phyloP scores from a whole-genome alignment of 1,140 invertebrate genomes.

The Thalassaphorura encarpata region DNA sequence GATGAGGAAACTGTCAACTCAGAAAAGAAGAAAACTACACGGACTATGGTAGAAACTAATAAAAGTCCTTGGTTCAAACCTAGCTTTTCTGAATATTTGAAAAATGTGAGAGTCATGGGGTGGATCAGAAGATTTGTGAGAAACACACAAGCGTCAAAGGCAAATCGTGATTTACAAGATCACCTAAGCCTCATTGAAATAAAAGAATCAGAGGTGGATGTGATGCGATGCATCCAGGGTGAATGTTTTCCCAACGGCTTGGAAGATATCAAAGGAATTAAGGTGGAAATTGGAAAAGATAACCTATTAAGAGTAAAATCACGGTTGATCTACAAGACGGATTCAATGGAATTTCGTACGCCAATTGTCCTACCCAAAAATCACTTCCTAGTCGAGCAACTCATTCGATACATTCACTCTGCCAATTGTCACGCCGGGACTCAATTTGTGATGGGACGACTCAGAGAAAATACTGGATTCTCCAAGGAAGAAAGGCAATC shows the following conservation, averaged over 20 bases:
- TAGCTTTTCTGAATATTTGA: not conserved
- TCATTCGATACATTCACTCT: slow-evolving; percentile 31
- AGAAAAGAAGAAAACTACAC: slow-evolving; percentile 5
- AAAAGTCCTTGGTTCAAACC: not conserved
- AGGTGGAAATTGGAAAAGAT: not conserved
- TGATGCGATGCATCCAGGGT: not conserved
- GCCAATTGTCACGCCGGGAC: slow-evolving; percentile 16
- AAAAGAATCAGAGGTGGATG: not conserved
- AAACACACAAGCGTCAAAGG: not conserved
- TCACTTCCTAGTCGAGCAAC: slow-evolving; percentile 23
- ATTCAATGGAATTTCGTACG: slow-evolving; percentile 1
- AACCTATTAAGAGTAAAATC: slow-evolving; percentile 4
- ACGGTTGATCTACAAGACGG: not conserved
- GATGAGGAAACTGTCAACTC: slow-evolving; percentile 1
- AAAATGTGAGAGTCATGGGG: not conserved
- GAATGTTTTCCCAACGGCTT: not conserved
- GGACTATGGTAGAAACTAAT: not conserved
- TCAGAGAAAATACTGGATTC: slow-evolving; percentile 28
- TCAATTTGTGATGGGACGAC: slow-evolving; percentile 7
- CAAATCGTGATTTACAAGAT: not conserved
- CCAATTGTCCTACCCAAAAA: slow-evolving; percentile 33
- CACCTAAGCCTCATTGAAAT: not conserved
- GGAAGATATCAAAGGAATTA: not conserved
- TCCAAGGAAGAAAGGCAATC: not conserved
- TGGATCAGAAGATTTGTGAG: not conserved